These are phyloP conservation scores for Oncorhynchus masou DNA, from an alignment of 2,113 vertebrate species.

Conservation along the genomic window DNA sequence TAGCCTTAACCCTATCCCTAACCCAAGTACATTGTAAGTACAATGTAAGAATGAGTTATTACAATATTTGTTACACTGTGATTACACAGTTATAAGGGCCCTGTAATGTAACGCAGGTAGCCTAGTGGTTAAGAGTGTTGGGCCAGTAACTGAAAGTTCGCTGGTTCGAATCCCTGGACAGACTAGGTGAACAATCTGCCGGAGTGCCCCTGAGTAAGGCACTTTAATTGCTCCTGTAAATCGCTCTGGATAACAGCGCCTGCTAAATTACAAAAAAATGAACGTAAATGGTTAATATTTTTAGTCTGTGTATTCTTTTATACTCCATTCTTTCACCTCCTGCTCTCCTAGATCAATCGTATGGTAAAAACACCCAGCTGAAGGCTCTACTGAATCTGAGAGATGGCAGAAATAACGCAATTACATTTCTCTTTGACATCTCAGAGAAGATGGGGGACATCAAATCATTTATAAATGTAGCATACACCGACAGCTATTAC, in stretches of 20 bases:
- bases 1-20: too few species aligned
- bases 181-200: too few species aligned
- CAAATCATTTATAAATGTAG: slow-evolving; percentile 83
- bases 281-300: neutral
- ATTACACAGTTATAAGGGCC: neutral
- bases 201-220: too few species aligned
- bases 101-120: neutral
- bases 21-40: too few species aligned
- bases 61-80: neutral
- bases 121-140: too few species aligned
- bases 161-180: too few species aligned
- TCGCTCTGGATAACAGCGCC: too few species aligned
- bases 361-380: slow-evolving; percentile 88
- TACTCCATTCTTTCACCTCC: neutral
- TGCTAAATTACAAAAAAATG: too few species aligned
- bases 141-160: too few species aligned
- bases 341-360: slow-evolving; percentile 75
- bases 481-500: slow-evolving; percentile 86
- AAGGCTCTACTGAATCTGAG: slow-evolving; percentile 92
- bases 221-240: too few species aligned
- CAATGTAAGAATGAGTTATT: too few species aligned
- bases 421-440: slow-evolving; percentile 81
- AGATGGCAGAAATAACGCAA: slow-evolving; percentile 80
- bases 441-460: slow-evolving; percentile 83
- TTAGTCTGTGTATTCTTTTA: neutral